Percentiles rank a stretch among this genome's conserved stretches.
Evolutionary conservation across 2,797 vertebrate genomes (phyloP).

Genomic region (Myripristis murdjan): DNA sequence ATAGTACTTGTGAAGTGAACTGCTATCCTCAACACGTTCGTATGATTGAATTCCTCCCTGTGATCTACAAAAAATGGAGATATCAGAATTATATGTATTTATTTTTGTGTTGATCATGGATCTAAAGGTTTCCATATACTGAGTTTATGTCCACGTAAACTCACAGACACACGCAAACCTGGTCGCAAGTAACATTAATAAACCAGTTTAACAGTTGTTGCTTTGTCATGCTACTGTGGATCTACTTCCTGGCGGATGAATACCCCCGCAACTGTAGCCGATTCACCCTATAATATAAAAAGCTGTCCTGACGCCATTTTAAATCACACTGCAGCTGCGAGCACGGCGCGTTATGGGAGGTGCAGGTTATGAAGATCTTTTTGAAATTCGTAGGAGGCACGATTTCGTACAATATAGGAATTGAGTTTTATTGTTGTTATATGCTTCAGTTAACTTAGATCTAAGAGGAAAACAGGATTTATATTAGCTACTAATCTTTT

Average conservation of each 20-base stretch:
- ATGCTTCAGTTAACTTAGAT: not conserved
- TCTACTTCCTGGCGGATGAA: slow-evolving; percentile 78
- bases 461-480: too few relatives aligned
- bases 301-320: accelerated
- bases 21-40: too few relatives aligned
- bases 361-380: slow-evolving; percentile 19
- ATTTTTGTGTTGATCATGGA: accelerated
- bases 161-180: accelerated
- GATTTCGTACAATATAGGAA: accelerated
- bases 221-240: not conserved
- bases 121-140: accelerated
- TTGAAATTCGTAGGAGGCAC: accelerated
- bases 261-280: not conserved
- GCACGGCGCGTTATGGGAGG: accelerated
- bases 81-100: too few relatives aligned
- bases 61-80: too few relatives aligned
- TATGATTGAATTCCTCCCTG: too few relatives aligned
- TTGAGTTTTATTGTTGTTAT: accelerated
- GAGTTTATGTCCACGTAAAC: not conserved
- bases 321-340: not conserved
- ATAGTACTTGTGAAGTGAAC: too few relatives aligned
- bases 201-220: too few relatives aligned
- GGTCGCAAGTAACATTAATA: not conserved
- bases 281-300: slow-evolving; percentile 68
- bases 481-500: too few relatives aligned